Evolutionary conservation across 2,888 invertebrate species (phyloP).

Genomic region (Byasa hedistus): DNA sequence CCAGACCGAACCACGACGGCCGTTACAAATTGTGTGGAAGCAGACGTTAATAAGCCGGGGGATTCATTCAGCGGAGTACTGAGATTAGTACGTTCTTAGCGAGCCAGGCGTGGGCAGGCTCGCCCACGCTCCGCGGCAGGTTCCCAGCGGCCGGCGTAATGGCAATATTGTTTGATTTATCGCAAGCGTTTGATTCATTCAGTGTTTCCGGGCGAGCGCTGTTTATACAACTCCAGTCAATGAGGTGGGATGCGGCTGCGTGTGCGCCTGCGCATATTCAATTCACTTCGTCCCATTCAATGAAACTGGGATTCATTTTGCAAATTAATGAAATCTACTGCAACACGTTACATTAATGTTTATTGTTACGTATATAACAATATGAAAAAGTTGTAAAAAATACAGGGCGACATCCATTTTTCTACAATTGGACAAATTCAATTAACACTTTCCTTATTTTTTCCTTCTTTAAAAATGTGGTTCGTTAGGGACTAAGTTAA

Average conservation of each 20-base stretch:
- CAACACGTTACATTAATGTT: too few species aligned
- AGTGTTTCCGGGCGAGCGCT: slow-evolving; percentile 19
- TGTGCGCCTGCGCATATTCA: slow-evolving; percentile 5
- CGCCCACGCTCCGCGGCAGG: slow-evolving; percentile 25
- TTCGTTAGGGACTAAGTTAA: too few species aligned
- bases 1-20: background rate
- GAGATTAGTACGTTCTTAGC: slow-evolving; percentile 10
- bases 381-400: too few species aligned
- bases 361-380: too few species aligned
- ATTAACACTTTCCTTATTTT: too few species aligned
- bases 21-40: slow-evolving; percentile 18
- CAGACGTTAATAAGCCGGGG: slow-evolving; percentile 21
- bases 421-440: too few species aligned
- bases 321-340: too few species aligned
- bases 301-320: background rate
- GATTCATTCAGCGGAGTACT: slow-evolving; percentile 21
- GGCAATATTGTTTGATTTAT: slow-evolving; percentile 30
- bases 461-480: too few species aligned
- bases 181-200: slow-evolving; percentile 25
- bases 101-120: slow-evolving; percentile 13
- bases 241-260: slow-evolving; percentile 3
- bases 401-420: too few species aligned
- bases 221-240: slow-evolving; percentile 15
- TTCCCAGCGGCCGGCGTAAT: slow-evolving; percentile 26
- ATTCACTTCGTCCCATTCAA: slow-evolving; percentile 3